These are phyloP conservation scores for Xiphias gladius DNA, from an alignment of 2,113 vertebrate species.

Conservation along the genomic window DNA sequence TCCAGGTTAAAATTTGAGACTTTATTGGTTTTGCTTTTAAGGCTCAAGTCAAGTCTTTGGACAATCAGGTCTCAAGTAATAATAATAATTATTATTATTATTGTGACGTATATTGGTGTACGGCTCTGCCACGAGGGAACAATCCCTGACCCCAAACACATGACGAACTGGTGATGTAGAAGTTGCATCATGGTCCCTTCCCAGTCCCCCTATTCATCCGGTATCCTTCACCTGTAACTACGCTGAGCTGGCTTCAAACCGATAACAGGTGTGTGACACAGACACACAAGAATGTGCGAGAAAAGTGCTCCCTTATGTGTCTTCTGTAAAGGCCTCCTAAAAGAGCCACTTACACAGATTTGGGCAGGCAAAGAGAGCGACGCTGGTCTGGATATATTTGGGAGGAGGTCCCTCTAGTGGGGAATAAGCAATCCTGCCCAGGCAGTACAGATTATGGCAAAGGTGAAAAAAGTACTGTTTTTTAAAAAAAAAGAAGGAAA, in stretches of 20 bases:
- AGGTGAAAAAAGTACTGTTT: too few relatives aligned
- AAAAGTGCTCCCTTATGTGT: slow-evolving; percentile 54
- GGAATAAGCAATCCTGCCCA: slow-evolving; percentile 4
- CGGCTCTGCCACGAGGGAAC: neutral
- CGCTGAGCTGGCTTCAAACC: neutral
- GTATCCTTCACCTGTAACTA: slow-evolving; percentile 40
- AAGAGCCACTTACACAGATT: neutral
- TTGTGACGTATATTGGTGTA: neutral
- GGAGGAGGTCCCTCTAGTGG: slow-evolving; percentile 75
- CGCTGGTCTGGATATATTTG: slow-evolving; percentile 11
- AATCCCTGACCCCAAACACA: neutral
- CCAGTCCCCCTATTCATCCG: neutral
- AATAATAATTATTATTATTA: neutral
- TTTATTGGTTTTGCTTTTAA: too few relatives aligned
- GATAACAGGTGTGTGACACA: slow-evolving; percentile 35
- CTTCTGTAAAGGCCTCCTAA: slow-evolving; percentile 23
- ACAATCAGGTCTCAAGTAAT: neutral
- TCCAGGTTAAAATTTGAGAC: too few relatives aligned
- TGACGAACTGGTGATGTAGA: neutral
- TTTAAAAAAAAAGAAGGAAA: neutral
- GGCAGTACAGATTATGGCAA: neutral
- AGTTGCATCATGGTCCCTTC: slow-evolving; percentile 7
- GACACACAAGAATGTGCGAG: slow-evolving; percentile 32
- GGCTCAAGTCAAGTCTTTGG: too few relatives aligned
- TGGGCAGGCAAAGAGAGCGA: neutral